phyloP scores from a whole-genome alignment of 2,113 vertebrate genomes.

The Euleptes europaea region DNA sequence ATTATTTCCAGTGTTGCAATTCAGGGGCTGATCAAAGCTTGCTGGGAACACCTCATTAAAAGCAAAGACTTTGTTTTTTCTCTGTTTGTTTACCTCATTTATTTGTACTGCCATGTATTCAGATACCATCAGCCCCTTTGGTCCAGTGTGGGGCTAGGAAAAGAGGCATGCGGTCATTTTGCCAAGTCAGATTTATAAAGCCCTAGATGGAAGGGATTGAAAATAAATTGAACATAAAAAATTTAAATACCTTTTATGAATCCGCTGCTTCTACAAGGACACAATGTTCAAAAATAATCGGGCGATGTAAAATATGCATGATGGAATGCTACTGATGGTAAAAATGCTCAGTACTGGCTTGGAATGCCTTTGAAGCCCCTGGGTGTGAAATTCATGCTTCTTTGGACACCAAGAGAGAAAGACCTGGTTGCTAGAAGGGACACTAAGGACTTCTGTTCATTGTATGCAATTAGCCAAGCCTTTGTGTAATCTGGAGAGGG shows the following conservation, averaged over 20 bases:
- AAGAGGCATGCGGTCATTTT: background rate
- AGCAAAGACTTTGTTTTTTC: background rate
- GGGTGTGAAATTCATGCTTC: slow-evolving; percentile 6
- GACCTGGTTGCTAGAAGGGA: background rate
- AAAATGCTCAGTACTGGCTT: slow-evolving; percentile 20
- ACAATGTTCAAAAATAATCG: slow-evolving; percentile 24
- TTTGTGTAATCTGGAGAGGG: background rate
- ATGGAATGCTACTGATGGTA: slow-evolving; percentile 39
- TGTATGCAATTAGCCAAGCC: background rate
- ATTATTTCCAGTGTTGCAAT: background rate
- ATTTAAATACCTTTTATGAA: slow-evolving; percentile 39
- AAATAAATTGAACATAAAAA: slow-evolving; percentile 63
- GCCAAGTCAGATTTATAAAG: slow-evolving; percentile 16
- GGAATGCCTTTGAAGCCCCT: fast-evolving
- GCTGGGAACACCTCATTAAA: background rate
- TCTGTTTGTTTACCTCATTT: background rate
- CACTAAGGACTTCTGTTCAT: background rate
- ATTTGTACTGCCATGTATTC: slow-evolving; percentile 1
- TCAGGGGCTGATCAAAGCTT: background rate
- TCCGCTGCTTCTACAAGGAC: slow-evolving; percentile 45
- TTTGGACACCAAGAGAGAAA: background rate
- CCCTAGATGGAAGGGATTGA: background rate
- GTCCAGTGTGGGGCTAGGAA: background rate
- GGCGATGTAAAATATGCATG: slow-evolving; percentile 38
- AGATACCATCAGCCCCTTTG: fast-evolving